Evolutionary conservation across 2,888 invertebrate genomes (phyloP).

Genomic region (Leptinotarsa tumamoca): DNA sequence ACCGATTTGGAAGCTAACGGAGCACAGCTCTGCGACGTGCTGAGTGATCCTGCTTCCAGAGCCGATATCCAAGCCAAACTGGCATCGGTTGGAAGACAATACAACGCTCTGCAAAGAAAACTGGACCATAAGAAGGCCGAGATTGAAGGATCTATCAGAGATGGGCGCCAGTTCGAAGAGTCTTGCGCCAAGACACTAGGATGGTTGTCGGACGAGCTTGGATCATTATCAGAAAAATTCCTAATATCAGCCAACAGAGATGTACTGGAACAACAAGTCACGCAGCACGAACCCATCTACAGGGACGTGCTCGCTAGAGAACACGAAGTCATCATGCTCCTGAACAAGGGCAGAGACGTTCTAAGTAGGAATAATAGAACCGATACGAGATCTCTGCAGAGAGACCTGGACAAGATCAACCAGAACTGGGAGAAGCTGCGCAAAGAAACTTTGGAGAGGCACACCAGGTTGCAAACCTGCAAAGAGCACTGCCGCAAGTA

Average conservation of each 20-base stretch:
- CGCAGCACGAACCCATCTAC: constrained; percentile 90
- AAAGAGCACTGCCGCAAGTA: constrained; percentile 94
- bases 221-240: constrained; percentile 80
- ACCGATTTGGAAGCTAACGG: constrained; percentile 93
- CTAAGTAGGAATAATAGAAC: constrained; percentile 65
- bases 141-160: constrained; percentile 80
- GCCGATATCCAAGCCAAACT: constrained; percentile 93
- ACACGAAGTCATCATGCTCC: constrained; percentile 92
- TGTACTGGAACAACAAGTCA: constrained; percentile 86
- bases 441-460: constrained; percentile 87
- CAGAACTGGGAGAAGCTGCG: constrained; percentile 93
- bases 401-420: constrained; percentile 90
- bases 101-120: constrained; percentile 89
- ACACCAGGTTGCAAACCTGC: constrained; percentile 88
- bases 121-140: constrained; percentile 91
- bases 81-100: constrained; percentile 86
- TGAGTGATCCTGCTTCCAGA: constrained; percentile 90
- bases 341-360: constrained; percentile 89
- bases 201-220: constrained; percentile 87
- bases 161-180: constrained; percentile 91
- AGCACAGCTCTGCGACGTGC: constrained; percentile 85
- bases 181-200: constrained; percentile 89
- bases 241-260: constrained; percentile 88
- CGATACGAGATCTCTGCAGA: constrained; percentile 75
- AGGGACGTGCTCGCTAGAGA: constrained; percentile 89